Base-by-base conservation (phyloP, 2,113 vertebrate species). In the Dunckerocampus dactyliophorus region DNA sequence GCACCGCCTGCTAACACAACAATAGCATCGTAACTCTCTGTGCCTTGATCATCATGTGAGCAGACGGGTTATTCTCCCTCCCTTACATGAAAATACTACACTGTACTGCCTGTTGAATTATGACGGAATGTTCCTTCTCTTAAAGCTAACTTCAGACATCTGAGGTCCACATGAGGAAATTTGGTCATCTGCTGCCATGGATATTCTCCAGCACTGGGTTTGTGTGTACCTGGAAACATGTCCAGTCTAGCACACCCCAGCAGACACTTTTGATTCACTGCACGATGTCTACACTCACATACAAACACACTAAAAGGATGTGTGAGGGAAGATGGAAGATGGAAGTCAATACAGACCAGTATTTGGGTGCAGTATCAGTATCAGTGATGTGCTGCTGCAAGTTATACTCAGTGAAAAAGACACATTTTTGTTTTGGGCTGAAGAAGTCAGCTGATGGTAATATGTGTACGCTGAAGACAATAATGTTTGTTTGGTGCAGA, bases 91-190 rank as follows among this genome's bases (percentile, higher is more conserved):
- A 47, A 47, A 47, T 47, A 47, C 46, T 14, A 47, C 46, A 47
- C 46, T 16, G 45, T 46, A 15, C 34, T 31, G 17, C 45, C 46
- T 53, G 57, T 45, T 75, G 39, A 82, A 75, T 77, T 83, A 75
- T 65, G 20, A 47, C 73, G 73, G 85, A 85, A 84, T 85, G 85
- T 86, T 67, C 52, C 37, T 65, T 77, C 72, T 80, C 62, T 53
- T 60, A 71, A 59, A 67, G 53, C 55, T 73, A 60, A 6, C 65
- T 69, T 79, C 53, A 74, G 72, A 87, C 85, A 89, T 89, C 74
- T 85, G 86, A 90, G 15, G 52, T 68, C 72, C 85, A 88, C 77
- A 84, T 87, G 84, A 80, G 22, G 39, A 57, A 11, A 14, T 9
- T n/a, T 28, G 16, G 24, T 77, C 69, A 67, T 74, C 75, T 77